phyloP scores from a whole-genome alignment of 1,140 invertebrate species.

The Chironomus striatipennis region DNA sequence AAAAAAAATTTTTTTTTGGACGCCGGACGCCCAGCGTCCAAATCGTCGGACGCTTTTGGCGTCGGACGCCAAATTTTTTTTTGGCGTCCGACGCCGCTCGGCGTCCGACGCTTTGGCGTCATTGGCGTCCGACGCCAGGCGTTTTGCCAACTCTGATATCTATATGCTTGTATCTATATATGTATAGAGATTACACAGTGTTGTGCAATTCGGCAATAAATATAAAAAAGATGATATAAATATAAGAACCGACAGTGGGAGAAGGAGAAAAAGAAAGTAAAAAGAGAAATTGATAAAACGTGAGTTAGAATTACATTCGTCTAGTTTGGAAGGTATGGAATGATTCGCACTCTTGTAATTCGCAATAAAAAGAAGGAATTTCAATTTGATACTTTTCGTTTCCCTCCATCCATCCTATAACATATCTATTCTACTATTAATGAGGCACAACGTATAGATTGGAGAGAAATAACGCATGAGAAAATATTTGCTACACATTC shows the following conservation, averaged over 20 bases:
- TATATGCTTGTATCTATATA: not conserved
- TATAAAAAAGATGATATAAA: conserved; percentile 24
- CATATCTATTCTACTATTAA: not conserved
- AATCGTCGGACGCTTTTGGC: no score
- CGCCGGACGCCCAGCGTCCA: no score
- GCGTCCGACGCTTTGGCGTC: no score
- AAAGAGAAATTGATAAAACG: conserved; percentile 22
- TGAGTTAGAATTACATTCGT: conserved; percentile 13
- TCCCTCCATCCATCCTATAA: not conserved
- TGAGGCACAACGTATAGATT: not conserved
- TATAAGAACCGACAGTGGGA: conserved; percentile 11
- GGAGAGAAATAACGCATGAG: not conserved
- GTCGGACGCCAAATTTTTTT: no score
- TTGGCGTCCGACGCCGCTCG: no score
- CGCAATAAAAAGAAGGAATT: not conserved
- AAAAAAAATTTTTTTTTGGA: no score
- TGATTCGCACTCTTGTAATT: no score
- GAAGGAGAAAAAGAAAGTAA: not conserved
- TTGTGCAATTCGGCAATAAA: conserved; percentile 20
- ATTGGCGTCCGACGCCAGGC: no score
- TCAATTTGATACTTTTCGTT: not conserved
- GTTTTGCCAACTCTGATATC: not conserved
- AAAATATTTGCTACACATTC: conserved; percentile 16
- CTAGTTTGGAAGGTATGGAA: not conserved
- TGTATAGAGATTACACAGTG: conserved; percentile 18